These are phyloP conservation scores for Ophion costatus DNA, from an alignment of 2,888 invertebrate species.

Conservation along the genomic window DNA sequence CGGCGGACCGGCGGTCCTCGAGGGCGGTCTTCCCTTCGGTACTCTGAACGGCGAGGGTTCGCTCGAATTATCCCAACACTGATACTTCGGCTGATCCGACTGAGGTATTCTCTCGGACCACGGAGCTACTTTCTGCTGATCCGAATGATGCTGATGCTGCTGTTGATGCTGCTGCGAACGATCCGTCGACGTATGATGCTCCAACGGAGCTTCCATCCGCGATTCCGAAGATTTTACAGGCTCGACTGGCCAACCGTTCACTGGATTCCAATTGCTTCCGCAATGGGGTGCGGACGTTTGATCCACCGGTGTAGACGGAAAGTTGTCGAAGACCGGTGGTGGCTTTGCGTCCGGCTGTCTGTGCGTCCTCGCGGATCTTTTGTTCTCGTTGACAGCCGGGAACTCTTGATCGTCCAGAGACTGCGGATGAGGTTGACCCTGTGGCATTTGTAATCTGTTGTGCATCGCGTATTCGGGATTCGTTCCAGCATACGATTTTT, in stretches of 20 bases:
- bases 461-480: constrained; percentile 64
- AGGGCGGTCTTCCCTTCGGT: constrained; percentile 88
- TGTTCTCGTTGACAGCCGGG: constrained; percentile 65
- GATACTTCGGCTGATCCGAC: constrained; percentile 66
- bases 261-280: constrained; percentile 72
- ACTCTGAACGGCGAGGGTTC: constrained; percentile 87
- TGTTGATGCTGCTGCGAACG: constrained; percentile 54
- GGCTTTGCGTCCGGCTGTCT: constrained; percentile 70
- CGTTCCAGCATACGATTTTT: constrained; percentile 59
- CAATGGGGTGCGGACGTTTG: constrained; percentile 65
- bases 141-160: constrained; percentile 51
- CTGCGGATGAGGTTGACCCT: constrained; percentile 50
- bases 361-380: constrained; percentile 65
- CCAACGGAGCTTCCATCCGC: constrained; percentile 52
- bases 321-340: constrained; percentile 66
- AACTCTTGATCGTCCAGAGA: constrained; percentile 63
- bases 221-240: constrained; percentile 66
- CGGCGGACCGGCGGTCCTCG: constrained; percentile 84
- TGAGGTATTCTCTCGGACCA: constrained; percentile 63
- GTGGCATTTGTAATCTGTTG: constrained; percentile 32
- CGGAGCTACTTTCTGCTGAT: constrained; percentile 67
- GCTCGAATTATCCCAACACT: constrained; percentile 74
- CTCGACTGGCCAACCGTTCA: constrained; percentile 72
- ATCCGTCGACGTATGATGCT: constrained; percentile 66
- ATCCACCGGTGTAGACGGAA: constrained; percentile 69